phyloP scores from a whole-genome alignment of 2,888 invertebrate species.

The Galerucella pusilla region DNA sequence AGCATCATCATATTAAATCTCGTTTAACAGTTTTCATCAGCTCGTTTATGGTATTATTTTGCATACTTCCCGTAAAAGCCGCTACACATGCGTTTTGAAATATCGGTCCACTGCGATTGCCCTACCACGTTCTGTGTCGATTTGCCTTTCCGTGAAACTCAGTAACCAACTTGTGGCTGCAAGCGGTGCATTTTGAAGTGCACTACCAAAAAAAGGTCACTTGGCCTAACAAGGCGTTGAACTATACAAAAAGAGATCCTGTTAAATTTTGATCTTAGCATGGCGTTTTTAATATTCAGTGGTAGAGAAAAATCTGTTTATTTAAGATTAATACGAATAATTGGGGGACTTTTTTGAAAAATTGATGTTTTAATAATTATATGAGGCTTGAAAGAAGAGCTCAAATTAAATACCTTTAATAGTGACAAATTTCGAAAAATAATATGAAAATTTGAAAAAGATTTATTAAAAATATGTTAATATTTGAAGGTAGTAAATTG shows the following conservation, averaged over 20 bases:
- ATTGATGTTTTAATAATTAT: too few relatives aligned
- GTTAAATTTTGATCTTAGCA: too few relatives aligned
- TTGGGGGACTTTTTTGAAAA: too few relatives aligned
- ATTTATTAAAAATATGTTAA: too few relatives aligned
- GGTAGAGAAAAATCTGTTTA: too few relatives aligned
- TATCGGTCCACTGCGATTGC: conserved; percentile 16
- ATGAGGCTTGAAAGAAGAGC: too few relatives aligned
- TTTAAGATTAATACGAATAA: too few relatives aligned
- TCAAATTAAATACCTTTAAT: too few relatives aligned
- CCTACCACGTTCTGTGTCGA: conserved; percentile 11
- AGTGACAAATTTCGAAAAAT: too few relatives aligned
- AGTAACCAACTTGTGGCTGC: conserved; percentile 20
- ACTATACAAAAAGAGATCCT: background rate
- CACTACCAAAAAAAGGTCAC: conserved; percentile 6
- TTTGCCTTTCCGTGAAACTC: conserved; percentile 11
- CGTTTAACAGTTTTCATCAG: background rate
- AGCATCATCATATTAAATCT: background rate
- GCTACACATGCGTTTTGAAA: conserved; percentile 28
- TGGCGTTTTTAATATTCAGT: too few relatives aligned
- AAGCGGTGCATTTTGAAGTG: background rate
- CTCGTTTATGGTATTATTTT: conserved; percentile 3
- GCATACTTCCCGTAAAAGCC: background rate
- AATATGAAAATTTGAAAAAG: too few relatives aligned
- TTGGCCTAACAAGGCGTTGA: conserved; percentile 8
- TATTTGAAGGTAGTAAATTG: too few relatives aligned